A percentile compares a stretch with the other conserved stretches of the same genome.
These are phyloP conservation scores for Sinohyriopsis cumingii DNA, from an alignment of 2,888 invertebrate genomes.

Conservation along the genomic window DNA sequence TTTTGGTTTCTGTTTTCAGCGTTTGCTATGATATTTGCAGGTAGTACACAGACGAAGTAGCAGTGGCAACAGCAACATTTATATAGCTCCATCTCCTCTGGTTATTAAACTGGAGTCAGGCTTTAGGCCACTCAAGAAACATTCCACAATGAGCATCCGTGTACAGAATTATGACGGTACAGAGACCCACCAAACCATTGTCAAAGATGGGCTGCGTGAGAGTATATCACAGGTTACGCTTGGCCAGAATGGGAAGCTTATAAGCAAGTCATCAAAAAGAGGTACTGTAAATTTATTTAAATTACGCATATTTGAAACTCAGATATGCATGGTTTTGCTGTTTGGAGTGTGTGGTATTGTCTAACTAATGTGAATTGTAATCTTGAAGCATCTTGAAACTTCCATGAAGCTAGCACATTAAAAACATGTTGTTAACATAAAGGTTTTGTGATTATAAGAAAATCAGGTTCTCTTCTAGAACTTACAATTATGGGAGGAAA, in stretches of 20 bases:
- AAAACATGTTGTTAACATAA: no score
- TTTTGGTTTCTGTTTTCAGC: no score
- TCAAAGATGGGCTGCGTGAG: constrained; percentile 55
- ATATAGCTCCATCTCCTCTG: constrained; percentile 54
- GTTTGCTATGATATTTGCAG: constrained; percentile 5
- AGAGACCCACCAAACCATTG: constrained; percentile 58
- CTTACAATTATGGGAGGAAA: no score
- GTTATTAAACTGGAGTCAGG: constrained; percentile 65
- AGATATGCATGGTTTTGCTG: no score
- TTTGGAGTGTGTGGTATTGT: no score
- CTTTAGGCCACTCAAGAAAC: constrained; percentile 55
- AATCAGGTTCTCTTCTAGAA: no score
- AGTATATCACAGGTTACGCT: constrained; percentile 54
- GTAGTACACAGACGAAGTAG: constrained; percentile 22
- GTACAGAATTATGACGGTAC: constrained; percentile 69
- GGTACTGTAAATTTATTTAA: constrained; percentile 18
- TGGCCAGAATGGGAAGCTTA: constrained; percentile 44
- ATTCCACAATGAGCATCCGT: constrained; percentile 58
- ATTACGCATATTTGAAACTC: no score
- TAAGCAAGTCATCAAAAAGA: constrained; percentile 35
- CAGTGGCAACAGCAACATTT: constrained; percentile 35
- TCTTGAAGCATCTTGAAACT: no score
- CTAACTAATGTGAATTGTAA: no score
- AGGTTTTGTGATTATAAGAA: no score
- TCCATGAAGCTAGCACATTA: no score